Conservation (phyloP, 1,140 invertebrate genomes). For the Trichogramma pretiosum region DNA sequence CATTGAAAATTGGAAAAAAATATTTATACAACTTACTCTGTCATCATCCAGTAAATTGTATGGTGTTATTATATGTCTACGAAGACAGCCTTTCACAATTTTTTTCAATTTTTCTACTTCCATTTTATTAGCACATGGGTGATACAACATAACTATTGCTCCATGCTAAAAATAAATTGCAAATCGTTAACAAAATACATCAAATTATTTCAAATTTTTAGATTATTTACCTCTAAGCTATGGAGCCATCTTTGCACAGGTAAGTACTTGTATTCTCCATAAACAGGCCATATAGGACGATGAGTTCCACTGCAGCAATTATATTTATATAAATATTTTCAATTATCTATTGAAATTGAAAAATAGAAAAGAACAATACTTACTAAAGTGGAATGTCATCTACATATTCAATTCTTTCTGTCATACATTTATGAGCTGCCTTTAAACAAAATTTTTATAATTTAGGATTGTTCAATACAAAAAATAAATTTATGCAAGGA, state of each 20-base stretch:
- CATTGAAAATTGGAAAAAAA: conserved; percentile 6
- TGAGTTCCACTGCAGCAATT: conserved; percentile 61
- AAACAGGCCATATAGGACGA: conserved; percentile 71
- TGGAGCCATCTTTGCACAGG: conserved; percentile 79
- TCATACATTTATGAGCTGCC: conserved; percentile 64
- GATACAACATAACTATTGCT: conserved; percentile 74
- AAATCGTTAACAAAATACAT: conserved; percentile 12
- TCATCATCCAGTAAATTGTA: conserved; percentile 53
- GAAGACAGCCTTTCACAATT: conserved; percentile 61
- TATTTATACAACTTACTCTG: conserved; percentile 49
- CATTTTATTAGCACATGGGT: conserved; percentile 70
- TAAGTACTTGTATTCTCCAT: conserved; percentile 74
- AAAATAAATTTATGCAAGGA: too few relatives aligned
- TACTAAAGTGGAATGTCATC: conserved; percentile 49
- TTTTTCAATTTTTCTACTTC: conserved; percentile 57
- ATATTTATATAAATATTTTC: background rate
- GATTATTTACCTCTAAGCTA: conserved; percentile 58
- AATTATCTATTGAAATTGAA: conserved; percentile 2
- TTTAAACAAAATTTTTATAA: conserved; percentile 34
- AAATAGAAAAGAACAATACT: conserved; percentile 21
- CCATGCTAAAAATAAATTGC: conserved; percentile 56
- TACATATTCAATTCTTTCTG: conserved; percentile 57
- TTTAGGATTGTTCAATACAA: too few relatives aligned
- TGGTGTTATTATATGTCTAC: conserved; percentile 74
- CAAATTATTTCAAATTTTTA: conserved; percentile 7